Evolutionary conservation across 2,113 vertebrate genomes (phyloP).

Genomic region (Siphamia tubifer): DNA sequence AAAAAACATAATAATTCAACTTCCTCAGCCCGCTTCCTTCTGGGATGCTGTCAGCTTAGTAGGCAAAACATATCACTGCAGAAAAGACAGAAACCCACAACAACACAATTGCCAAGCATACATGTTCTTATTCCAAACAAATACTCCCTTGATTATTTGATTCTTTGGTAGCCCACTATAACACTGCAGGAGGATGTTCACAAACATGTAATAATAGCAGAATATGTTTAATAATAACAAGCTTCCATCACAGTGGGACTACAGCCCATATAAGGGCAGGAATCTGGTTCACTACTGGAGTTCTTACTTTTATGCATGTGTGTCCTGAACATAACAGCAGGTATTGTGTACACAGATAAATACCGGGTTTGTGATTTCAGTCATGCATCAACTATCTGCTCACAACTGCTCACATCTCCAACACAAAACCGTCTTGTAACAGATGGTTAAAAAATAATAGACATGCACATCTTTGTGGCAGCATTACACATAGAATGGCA

Average conservation of each 20-base stretch:
- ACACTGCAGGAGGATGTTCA: not conserved
- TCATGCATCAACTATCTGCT: slow-evolving; percentile 29
- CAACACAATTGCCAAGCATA: no score
- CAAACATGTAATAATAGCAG: not conserved
- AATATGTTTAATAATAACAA: slow-evolving; percentile 1
- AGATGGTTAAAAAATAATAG: slow-evolving; percentile 63
- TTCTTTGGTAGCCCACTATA: not conserved
- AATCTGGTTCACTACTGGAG: slow-evolving; percentile 3
- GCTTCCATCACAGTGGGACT: not conserved
- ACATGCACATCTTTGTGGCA: slow-evolving; percentile 45
- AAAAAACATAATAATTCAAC: not conserved
- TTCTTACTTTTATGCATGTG: slow-evolving; percentile 10
- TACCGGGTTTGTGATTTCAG: slow-evolving; percentile 10
- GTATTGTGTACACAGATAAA: slow-evolving; percentile 20
- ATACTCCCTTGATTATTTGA: slow-evolving; percentile 7
- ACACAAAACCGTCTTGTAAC: slow-evolving; percentile 42
- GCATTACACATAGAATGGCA: slow-evolving; percentile 44
- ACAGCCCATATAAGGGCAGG: slow-evolving; percentile 2
- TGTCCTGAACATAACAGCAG: slow-evolving; percentile 40
- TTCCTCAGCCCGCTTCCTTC: slow-evolving; percentile 20
- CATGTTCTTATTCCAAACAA: not conserved
- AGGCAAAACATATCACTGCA: no score
- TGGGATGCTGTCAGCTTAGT: no score
- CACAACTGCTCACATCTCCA: slow-evolving; percentile 13
- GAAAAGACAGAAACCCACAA: no score